Conservation (phyloP, 2,888 invertebrate species). For the Caenorhabditis sp. region DNA sequence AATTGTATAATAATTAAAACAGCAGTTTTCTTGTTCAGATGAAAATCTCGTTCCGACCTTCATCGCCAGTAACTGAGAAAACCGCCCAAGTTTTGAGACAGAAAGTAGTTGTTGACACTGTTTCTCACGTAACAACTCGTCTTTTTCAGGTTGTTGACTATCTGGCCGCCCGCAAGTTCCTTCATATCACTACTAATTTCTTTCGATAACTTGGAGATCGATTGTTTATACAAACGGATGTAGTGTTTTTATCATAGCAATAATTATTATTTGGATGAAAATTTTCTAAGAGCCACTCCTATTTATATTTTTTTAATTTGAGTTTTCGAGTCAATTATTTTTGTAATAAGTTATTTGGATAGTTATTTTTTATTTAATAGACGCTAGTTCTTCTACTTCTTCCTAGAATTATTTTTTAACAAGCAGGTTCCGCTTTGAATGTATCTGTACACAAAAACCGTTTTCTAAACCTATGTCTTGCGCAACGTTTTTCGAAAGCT, state of each 20-base stretch:
- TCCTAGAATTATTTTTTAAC: no score
- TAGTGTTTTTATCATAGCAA: no score
- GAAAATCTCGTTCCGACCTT: conserved; percentile 41
- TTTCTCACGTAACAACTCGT: neutral
- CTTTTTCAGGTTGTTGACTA: conserved; percentile 58
- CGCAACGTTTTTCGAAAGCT: neutral
- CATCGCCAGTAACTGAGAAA: conserved; percentile 25
- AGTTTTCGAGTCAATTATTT: no score
- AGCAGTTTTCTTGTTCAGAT: conserved; percentile 25
- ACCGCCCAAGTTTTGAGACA: conserved; percentile 33
- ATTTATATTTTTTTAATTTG: no score
- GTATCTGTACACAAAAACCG: neutral
- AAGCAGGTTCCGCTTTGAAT: no score
- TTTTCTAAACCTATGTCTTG: neutral
- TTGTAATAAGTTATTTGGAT: no score
- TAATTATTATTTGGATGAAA: no score
- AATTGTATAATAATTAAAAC: neutral
- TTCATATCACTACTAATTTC: conserved; percentile 35
- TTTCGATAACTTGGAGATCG: neutral
- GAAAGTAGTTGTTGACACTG: conserved; percentile 36
- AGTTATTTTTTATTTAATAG: no score
- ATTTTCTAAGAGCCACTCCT: no score
- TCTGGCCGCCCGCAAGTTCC: conserved; percentile 42
- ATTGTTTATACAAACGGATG: conserved; percentile 29
- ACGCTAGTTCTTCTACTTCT: no score